Base-by-base conservation (phyloP, 2,888 invertebrate genomes). In the Mesopsocus fuscifrons region DNA sequence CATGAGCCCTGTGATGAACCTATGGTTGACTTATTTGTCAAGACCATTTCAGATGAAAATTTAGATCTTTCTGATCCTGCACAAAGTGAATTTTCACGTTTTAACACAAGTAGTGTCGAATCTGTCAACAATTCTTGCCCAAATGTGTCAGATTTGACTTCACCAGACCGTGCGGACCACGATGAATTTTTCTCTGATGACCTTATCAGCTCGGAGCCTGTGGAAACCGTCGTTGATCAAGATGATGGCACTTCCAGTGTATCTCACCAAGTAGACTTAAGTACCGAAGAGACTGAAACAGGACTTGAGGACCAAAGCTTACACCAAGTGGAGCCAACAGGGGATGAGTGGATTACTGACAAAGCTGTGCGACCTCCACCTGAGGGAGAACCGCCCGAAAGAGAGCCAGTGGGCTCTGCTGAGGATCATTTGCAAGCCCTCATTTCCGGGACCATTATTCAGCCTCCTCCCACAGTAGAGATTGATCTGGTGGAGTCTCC, bases 31-130 rank as follows among this genome's bases (percentile, higher is more conserved):
- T 13, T 34, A 17, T 43, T 43, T 21, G 30, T 18, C 21, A 43
- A 34, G 16, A 34, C 43, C 21, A 23, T 43, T 15, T 34, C 43
- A 31, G 38, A 38, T 18, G 38, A 38, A 21, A 38, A 38, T 38
- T 18, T 38, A 13, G 38, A 38, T 38, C 21, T 38, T 15, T 38
- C 38, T 3, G 21, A 38, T 18, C 21, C 17, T 13, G 20, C 13
- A 13, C 20, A 38, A 20, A 20, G 20, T 18, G 20, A 21, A 16
- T 38, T 38, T 16, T 38, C 38, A 4, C 17, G 20, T 18, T 38
- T 38, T 20, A 16, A 38, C 5, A 38, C 21, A 13, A 38, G 38
- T 11, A 38, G 38, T 21, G 38, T 38, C 4, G 38, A 38, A 17
- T 38, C 38, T 18, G 38, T 38, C 8, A 38, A 38, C 11, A 38